Evolutionary conservation across 2,888 invertebrate species (phyloP).

Genomic region (Hanleya hanleyi): DNA sequence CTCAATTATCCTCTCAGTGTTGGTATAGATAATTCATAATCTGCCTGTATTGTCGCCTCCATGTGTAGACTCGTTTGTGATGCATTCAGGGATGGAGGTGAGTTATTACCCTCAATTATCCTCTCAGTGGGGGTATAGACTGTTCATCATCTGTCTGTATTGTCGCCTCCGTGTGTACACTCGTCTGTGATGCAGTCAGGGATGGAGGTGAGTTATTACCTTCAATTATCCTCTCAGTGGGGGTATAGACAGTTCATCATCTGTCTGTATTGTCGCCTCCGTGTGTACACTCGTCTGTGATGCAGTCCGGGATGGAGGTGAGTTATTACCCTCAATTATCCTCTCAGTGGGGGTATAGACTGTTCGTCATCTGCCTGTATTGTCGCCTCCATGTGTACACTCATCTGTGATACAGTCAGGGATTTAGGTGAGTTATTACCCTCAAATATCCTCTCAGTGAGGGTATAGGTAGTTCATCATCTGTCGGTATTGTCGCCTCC

Average conservation of each 20-base stretch:
- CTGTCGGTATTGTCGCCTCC: too few relatives aligned
- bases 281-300: too few relatives aligned
- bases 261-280: too few relatives aligned
- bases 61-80: conserved; percentile 89
- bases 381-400: conserved; percentile 94
- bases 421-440: conserved; percentile 49
- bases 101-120: conserved; percentile 94
- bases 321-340: too few relatives aligned
- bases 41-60: conserved; percentile 94
- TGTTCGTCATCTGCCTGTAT: conserved; percentile 95
- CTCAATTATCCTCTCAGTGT: neutral
- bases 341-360: conserved; percentile 98
- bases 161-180: conserved; percentile 94
- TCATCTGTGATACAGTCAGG: conserved; percentile 77
- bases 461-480: too few relatives aligned
- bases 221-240: too few relatives aligned
- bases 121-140: conserved; percentile 97
- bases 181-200: conserved; percentile 77
- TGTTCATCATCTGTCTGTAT: conserved; percentile 95
- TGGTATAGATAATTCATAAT: conserved; percentile 78
- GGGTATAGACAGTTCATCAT: too few relatives aligned
- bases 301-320: too few relatives aligned
- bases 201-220: conserved; percentile 63
- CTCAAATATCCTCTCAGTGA: neutral
- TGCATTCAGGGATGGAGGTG: conserved; percentile 64